Conservation (phyloP, 2,113 vertebrate species). For the Epinephelus lanceolatus region DNA sequence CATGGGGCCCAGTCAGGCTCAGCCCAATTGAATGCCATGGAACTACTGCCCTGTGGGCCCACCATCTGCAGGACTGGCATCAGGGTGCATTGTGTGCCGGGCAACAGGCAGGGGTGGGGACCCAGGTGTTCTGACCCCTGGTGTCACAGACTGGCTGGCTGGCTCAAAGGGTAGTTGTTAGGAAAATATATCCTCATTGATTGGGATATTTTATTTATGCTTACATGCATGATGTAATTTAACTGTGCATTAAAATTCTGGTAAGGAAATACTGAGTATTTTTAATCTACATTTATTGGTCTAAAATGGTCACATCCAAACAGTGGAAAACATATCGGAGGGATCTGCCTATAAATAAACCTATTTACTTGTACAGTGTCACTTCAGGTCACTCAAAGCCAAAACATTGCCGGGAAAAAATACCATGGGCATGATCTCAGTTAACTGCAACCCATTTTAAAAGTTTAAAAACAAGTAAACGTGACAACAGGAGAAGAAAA, state of each 20-base stretch:
- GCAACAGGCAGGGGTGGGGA: no score
- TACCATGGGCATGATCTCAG: not conserved
- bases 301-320: not conserved
- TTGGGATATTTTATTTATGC: not conserved
- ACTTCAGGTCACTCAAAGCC: not conserved
- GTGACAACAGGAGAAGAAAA: not conserved
- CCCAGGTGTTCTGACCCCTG: no score
- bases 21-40: no score
- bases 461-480: not conserved
- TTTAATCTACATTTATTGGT: not conserved
- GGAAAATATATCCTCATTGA: not conserved
- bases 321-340: not conserved
- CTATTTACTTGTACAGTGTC: not conserved
- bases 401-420: not conserved
- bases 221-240: not conserved
- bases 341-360: not conserved
- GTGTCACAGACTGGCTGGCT: no score
- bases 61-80: no score
- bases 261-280: not conserved
- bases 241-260: not conserved
- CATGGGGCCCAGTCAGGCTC: no score
- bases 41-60: no score
- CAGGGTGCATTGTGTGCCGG: no score
- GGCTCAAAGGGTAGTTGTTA: no score
- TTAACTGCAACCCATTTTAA: not conserved